A percentile compares a stretch with the other conserved stretches of the same genome.
Conservation (phyloP, 2,113 vertebrate species). For the Bufo gargarizans region DNA sequence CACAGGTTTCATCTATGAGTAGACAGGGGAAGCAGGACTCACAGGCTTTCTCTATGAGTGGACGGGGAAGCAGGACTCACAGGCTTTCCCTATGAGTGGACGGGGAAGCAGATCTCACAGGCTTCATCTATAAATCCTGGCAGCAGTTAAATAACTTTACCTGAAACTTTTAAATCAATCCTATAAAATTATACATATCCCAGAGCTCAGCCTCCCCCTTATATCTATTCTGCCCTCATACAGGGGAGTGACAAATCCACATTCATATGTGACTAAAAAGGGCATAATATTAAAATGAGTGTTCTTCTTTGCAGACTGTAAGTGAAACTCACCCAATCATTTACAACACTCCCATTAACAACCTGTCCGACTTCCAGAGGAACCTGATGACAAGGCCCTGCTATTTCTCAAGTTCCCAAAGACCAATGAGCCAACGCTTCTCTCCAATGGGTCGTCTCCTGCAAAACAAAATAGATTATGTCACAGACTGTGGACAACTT, state of each 20-base stretch:
- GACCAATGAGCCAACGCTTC: slow-evolving; percentile 35
- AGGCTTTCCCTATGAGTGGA: too few species aligned
- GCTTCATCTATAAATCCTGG: too few species aligned
- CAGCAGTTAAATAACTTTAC: too few species aligned
- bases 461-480: slow-evolving; percentile 60
- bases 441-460: slow-evolving; percentile 36
- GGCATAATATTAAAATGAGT: neutral
- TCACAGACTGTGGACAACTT: slow-evolving; percentile 46
- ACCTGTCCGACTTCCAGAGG: slow-evolving; percentile 32
- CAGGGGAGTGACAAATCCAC: neutral
- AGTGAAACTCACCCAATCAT: slow-evolving; percentile 64
- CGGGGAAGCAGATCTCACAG: too few species aligned
- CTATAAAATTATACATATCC: too few species aligned
- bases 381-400: neutral
- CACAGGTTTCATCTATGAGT: too few species aligned
- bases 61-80: too few species aligned
- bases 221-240: too few species aligned
- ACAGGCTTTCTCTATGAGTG: too few species aligned
- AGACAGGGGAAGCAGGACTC: too few species aligned
- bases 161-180: too few species aligned
- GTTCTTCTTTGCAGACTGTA: slow-evolving; percentile 62
- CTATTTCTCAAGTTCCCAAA: neutral
- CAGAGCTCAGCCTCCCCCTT: too few species aligned
- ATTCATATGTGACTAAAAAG: neutral
- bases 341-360: slow-evolving; percentile 57